These are phyloP conservation scores for Cololabis saira DNA, from an alignment of 2,113 vertebrate species.

Conservation along the genomic window DNA sequence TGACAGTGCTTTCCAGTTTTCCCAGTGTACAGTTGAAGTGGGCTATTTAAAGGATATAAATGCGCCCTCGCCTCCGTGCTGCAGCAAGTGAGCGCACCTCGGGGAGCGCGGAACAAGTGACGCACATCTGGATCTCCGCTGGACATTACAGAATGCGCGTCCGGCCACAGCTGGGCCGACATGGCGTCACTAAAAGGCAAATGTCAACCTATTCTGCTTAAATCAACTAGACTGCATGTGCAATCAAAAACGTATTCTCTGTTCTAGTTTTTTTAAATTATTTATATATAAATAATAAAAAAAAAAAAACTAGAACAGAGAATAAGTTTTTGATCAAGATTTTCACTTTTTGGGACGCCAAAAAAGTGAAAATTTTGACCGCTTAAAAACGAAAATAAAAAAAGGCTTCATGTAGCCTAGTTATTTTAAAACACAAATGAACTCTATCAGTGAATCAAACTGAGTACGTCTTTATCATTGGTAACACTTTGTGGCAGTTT, in stretches of 20 bases:
- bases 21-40: neutral
- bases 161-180: conserved; percentile 73
- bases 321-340: no score
- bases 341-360: neutral
- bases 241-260: conserved; percentile 8
- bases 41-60: conserved; percentile 54
- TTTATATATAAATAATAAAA: no score
- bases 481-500: conserved; percentile 42
- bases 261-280: neutral
- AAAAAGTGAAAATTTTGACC: no score
- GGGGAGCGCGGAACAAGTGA: conserved; percentile 69
- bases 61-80: conserved; percentile 43
- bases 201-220: conserved; percentile 23
- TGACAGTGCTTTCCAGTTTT: conserved; percentile 16
- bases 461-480: conserved; percentile 15
- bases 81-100: conserved; percentile 54
- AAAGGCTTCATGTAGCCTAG: no score
- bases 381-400: no score
- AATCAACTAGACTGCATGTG: conserved; percentile 7
- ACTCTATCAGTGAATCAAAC: neutral
- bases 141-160: conserved; percentile 54
- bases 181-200: conserved; percentile 54
- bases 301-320: no score
- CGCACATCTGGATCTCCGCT: conserved; percentile 79
- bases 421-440: no score